Base-by-base conservation (phyloP, 2,888 invertebrate species). In the Parthenolecanium corni region DNA sequence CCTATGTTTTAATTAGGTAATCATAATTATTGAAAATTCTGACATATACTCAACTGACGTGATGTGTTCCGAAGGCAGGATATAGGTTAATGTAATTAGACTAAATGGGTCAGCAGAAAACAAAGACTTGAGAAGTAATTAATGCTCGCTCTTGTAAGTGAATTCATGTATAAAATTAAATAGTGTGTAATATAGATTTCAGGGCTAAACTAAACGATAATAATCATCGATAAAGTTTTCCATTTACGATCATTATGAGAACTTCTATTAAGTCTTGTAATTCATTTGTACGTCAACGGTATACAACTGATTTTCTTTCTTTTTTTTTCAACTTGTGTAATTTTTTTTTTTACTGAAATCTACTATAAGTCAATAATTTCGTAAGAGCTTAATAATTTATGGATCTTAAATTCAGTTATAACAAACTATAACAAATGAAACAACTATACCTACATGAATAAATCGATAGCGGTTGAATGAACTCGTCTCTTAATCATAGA, bases 101-200 rank as follows among this genome's bases (percentile, higher is more conserved):
- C 52, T 53, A 53, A 53, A 53, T 38, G 36, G 52, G 52, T 53
- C 52, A 36, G 14, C 40, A 12, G n/a, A 53, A 20, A 53, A 38
- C 36, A 53, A 53, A 53, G 20, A 20, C 16, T 20, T 16, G 12
- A 12, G 21, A 47, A 53, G 52, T 38, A 38, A 53, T 53, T 53
- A 53, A 53, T 53, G 52, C 52, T 53, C 21, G 52, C 52, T 36
- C 52, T 53, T 53, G 52, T 53, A 53, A 38, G 38, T 53, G 52
- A 53, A 53, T 53, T 53, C 52, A 53, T 38, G 52, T 53, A 38
- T 53, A 53, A 53, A 53, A 53, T 53, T 53, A 38, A 53, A 53
- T 18, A 53, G 20, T 36, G 38, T 12, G 38, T 20, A 38, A 38
- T 25, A 11, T 38, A 21, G 52, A 53, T 53, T 53, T 53, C 52